Percentiles rank a stretch among this genome's conserved stretches.
Conservation (phyloP, 2,113 vertebrate species). For the Chelonoidis abingdonii region DNA sequence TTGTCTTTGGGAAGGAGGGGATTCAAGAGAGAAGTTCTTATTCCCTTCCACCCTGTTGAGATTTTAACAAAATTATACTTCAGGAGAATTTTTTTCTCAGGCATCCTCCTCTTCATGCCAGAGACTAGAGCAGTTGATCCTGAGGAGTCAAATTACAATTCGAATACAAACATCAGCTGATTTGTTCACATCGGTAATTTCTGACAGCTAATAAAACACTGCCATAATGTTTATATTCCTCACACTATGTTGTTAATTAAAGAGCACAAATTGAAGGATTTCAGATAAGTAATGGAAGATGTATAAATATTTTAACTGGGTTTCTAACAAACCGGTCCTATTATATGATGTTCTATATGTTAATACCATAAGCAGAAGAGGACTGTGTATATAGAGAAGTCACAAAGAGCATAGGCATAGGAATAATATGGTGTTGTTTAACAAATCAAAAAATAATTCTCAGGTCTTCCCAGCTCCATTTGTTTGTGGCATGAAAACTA, state of each 20-base stretch:
- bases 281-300: constrained; percentile 42
- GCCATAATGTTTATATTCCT: neutral
- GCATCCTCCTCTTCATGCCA: neutral
- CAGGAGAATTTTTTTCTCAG: neutral
- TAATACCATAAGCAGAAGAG: neutral
- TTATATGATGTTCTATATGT: constrained; percentile 28
- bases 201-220: neutral
- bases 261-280: neutral
- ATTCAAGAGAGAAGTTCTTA: neutral
- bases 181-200: neutral
- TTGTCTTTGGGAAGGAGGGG: neutral
- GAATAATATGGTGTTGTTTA: constrained; percentile 43
- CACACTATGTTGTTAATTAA: neutral
- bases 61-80: neutral
- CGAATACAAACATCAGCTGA: neutral
- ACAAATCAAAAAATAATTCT: constrained; percentile 19
- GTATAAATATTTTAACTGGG: constrained; percentile 18
- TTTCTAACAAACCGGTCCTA: neutral
- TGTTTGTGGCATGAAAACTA: constrained; percentile 32
- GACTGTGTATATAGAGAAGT: constrained; percentile 8
- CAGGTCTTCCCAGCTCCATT: neutral
- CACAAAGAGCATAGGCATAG: constrained; percentile 18
- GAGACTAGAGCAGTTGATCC: neutral
- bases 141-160: neutral
- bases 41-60: neutral